phyloP scores from a whole-genome alignment of 2,797 vertebrate species.

The Phoeniculus purpureus region DNA sequence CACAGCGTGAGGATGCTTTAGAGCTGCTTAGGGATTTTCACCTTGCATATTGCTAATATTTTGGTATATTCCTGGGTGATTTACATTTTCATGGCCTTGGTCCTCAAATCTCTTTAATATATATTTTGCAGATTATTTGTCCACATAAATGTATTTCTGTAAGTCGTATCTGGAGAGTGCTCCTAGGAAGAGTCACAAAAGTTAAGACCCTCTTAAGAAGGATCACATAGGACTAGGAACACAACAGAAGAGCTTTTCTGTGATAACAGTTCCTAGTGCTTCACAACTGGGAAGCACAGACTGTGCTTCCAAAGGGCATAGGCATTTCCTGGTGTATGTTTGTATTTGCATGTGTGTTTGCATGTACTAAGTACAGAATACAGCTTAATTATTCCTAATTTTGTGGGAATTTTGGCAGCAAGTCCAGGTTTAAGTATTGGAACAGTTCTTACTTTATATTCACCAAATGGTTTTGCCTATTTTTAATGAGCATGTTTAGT shows the following conservation, averaged over 20 bases:
- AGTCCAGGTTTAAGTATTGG: constrained; percentile 29
- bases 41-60: not conserved
- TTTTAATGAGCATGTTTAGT: constrained; percentile 44
- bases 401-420: constrained; percentile 32
- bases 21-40: not conserved
- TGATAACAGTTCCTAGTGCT: not conserved
- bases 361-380: not conserved
- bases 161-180: not conserved
- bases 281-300: not conserved
- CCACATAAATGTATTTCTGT: not conserved
- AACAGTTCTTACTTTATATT: not conserved
- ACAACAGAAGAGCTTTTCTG: not conserved
- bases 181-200: not conserved
- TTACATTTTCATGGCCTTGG: not conserved
- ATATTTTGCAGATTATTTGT: not conserved
- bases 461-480: constrained; percentile 32
- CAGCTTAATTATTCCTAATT: constrained; percentile 13
- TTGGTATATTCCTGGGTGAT: not conserved
- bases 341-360: not conserved
- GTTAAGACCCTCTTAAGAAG: not conserved
- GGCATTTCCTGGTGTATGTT: not conserved
- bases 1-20: not conserved
- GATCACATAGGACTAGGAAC: not conserved
- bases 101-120: not conserved
- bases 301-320: not conserved